These are phyloP conservation scores for Corydoras sp. DNA, from an alignment of 2,113 vertebrate genomes.

Conservation along the genomic window DNA sequence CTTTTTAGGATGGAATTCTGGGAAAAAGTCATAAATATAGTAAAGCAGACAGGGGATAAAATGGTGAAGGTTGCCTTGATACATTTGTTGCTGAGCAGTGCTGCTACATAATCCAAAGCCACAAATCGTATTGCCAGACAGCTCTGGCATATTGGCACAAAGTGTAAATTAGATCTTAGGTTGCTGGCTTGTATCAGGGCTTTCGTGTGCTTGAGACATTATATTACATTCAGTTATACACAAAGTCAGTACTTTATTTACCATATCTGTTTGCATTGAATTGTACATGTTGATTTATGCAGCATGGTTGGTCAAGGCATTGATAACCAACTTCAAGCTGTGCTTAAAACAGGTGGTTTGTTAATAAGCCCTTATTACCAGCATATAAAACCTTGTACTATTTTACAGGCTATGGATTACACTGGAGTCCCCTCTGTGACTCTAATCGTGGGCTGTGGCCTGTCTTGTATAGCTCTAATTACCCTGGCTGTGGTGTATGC, in stretches of 20 bases:
- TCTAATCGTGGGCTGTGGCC: constrained; percentile 95
- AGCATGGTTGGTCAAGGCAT: too few species aligned
- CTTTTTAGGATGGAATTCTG: constrained; percentile 23
- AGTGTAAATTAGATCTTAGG: background rate
- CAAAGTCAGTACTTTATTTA: background rate
- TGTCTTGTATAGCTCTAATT: constrained; percentile 95
- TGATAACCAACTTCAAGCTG: too few species aligned
- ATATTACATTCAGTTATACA: background rate
- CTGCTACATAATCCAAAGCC: constrained; percentile 13
- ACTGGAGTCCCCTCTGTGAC: constrained; percentile 96
- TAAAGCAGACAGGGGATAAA: constrained; percentile 11
- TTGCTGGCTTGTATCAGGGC: background rate
- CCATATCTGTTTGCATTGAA: background rate
- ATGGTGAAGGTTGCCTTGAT: constrained; percentile 20
- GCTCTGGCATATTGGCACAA: background rate
- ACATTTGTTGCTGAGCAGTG: constrained; percentile 12
- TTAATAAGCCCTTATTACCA: too few species aligned
- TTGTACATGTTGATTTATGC: too few species aligned
- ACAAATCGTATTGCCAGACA: constrained; percentile 19
- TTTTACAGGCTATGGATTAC: constrained; percentile 92
- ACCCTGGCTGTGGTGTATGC: constrained; percentile 92
- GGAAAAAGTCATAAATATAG: constrained; percentile 32
- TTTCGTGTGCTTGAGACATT: too few species aligned
- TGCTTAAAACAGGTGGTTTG: too few species aligned
- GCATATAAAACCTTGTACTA: constrained; percentile 5